Conservation (phyloP, 2,113 vertebrate species). For the Neolamprologus hecqui region DNA sequence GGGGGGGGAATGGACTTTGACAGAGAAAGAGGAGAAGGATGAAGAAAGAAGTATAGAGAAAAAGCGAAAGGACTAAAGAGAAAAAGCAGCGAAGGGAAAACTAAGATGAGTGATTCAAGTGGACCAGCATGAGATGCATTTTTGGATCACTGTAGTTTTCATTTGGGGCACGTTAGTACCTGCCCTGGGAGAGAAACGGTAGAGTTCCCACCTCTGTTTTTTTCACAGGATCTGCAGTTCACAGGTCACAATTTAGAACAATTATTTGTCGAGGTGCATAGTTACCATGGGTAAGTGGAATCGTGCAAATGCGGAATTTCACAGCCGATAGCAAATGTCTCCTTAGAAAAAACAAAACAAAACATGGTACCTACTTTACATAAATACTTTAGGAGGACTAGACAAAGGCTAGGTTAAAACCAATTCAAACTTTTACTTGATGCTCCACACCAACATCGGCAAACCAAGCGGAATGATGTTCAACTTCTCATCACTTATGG, state of each 20-base stretch:
- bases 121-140: not conserved
- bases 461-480: not conserved
- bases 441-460: not conserved
- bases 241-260: conserved; percentile 60
- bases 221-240: conserved; percentile 41
- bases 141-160: conserved; percentile 26
- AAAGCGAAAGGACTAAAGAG: not conserved
- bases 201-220: conserved; percentile 43
- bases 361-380: not conserved
- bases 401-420: not conserved
- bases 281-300: conserved; percentile 47
- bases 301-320: conserved; percentile 39
- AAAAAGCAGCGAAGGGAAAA: not conserved
- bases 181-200: conserved; percentile 9
- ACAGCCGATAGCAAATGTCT: not conserved
- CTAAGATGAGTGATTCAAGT: not conserved
- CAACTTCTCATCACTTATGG: conserved; percentile 23
- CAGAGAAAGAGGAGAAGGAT: conserved; percentile 25
- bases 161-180: conserved; percentile 19
- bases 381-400: conserved; percentile 1
- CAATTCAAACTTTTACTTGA: not conserved
- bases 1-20: conserved; percentile 21
- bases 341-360: not conserved
- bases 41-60: conserved; percentile 11
- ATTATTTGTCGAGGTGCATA: conserved; percentile 53